phyloP scores from a whole-genome alignment of 2,888 invertebrate genomes.

The Himalopsyche tibetana region DNA sequence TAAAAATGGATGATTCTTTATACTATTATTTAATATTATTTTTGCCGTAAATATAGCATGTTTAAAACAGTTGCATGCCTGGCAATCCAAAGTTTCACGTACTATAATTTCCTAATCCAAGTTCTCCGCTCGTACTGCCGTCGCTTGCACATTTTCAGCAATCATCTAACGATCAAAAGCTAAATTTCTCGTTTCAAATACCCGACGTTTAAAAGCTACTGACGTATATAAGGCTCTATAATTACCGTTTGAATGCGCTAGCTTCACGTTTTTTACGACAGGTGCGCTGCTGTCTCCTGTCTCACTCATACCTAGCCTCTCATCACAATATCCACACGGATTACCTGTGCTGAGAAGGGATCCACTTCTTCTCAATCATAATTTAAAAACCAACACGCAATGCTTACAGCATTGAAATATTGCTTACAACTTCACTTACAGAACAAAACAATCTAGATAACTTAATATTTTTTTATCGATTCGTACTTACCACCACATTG shows the following conservation, averaged over 20 bases:
- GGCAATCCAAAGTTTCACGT: background rate
- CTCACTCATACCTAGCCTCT: conserved; percentile 29
- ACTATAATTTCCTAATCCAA: conserved; percentile 41
- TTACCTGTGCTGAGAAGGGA: conserved; percentile 27
- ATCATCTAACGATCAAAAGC: conserved; percentile 31
- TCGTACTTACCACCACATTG: too few relatives aligned
- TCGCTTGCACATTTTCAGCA: conserved; percentile 36
- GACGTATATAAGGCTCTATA: conserved; percentile 43
- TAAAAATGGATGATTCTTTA: too few relatives aligned
- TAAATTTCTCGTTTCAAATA: conserved; percentile 35
- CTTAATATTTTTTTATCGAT: too few relatives aligned
- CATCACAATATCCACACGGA: conserved; percentile 35
- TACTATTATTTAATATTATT: background rate
- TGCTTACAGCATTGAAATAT: background rate
- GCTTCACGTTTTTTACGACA: conserved; percentile 39
- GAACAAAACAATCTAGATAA: too few relatives aligned
- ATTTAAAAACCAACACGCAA: background rate
- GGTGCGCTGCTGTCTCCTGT: conserved; percentile 37
- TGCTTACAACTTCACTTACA: background rate
- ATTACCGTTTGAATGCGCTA: conserved; percentile 43
- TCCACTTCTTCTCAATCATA: conserved; percentile 35
- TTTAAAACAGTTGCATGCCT: conserved; percentile 13
- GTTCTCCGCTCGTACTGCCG: background rate
- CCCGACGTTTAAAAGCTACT: conserved; percentile 43
- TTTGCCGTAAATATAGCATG: conserved; percentile 23